phyloP scores from a whole-genome alignment of 1,140 invertebrate genomes.

The Parasteatoda tepidariorum region DNA sequence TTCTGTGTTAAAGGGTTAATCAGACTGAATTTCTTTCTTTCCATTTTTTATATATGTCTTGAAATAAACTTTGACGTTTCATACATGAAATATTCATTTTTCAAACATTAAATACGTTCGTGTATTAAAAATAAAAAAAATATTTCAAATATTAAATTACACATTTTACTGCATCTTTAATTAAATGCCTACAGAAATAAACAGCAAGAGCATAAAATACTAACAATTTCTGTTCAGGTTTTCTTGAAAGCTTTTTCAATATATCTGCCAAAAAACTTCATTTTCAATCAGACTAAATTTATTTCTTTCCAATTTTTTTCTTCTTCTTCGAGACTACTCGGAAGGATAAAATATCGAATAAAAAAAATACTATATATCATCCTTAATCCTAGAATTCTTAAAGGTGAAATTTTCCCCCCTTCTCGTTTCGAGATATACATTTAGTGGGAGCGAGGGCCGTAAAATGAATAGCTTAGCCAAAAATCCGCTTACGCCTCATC shows the following conservation, averaged over 20 bases:
- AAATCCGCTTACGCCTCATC: constrained; percentile 37
- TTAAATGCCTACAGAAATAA: no score
- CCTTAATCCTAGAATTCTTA: constrained; percentile 24
- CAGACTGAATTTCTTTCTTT: no score
- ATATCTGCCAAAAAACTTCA: background rate
- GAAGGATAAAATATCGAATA: background rate
- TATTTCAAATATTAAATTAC: no score
- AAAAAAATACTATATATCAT: constrained; percentile 24
- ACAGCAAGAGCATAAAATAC: no score
- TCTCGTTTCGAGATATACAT: constrained; percentile 1
- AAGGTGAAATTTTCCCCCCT: constrained; percentile 8
- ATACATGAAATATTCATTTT: no score
- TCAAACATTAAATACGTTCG: no score
- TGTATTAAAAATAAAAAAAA: no score
- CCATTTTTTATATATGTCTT: no score
- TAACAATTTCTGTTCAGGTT: no score
- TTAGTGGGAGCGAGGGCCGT: constrained; percentile 34
- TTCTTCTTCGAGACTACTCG: background rate
- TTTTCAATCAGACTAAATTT: background rate
- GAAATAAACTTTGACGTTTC: no score
- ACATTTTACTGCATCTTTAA: no score
- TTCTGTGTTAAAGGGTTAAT: no score
- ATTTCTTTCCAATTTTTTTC: background rate
- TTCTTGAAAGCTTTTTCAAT: background rate
- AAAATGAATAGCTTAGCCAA: constrained; percentile 55